Conservation (phyloP, 2,888 invertebrate species). For the Abscondita cerata region DNA sequence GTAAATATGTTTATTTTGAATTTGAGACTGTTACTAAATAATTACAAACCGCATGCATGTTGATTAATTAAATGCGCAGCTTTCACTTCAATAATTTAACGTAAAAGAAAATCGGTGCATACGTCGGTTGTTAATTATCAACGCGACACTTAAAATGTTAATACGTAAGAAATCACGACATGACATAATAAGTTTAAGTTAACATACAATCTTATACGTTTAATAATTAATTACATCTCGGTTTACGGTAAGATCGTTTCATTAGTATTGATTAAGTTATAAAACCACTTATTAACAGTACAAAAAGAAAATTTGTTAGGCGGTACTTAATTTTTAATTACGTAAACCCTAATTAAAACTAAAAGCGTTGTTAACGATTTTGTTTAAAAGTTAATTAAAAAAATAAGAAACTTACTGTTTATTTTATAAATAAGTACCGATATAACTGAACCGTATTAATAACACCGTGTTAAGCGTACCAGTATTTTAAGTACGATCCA, state of each 20-base stretch:
- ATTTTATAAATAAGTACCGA: slow-evolving; percentile 2
- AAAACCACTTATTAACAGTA: too few species aligned
- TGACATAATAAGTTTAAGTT: too few species aligned
- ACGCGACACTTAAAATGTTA: too few species aligned
- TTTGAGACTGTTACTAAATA: slow-evolving; percentile 3
- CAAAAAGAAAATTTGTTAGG: too few species aligned
- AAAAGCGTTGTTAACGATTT: neutral
- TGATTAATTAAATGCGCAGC: slow-evolving; percentile 4
- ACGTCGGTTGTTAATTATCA: too few species aligned
- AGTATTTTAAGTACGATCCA: slow-evolving; percentile 11
- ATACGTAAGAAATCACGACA: too few species aligned
- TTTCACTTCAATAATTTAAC: slow-evolving; percentile 8
- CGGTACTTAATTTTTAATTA: too few species aligned
- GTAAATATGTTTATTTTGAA: slow-evolving; percentile 13
- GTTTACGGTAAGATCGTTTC: too few species aligned
- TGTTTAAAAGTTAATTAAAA: slow-evolving; percentile 3
- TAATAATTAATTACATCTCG: neutral
- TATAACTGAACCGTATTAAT: slow-evolving; percentile 5
- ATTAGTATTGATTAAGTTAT: too few species aligned
- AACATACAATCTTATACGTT: too few species aligned
- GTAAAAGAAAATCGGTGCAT: too few species aligned
- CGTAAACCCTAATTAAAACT: neutral
- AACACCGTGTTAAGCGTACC: neutral
- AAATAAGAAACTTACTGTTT: slow-evolving; percentile 11
- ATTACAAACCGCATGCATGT: neutral